phyloP scores from a whole-genome alignment of 2,797 vertebrate species.

The Simalia tracyae region DNA sequence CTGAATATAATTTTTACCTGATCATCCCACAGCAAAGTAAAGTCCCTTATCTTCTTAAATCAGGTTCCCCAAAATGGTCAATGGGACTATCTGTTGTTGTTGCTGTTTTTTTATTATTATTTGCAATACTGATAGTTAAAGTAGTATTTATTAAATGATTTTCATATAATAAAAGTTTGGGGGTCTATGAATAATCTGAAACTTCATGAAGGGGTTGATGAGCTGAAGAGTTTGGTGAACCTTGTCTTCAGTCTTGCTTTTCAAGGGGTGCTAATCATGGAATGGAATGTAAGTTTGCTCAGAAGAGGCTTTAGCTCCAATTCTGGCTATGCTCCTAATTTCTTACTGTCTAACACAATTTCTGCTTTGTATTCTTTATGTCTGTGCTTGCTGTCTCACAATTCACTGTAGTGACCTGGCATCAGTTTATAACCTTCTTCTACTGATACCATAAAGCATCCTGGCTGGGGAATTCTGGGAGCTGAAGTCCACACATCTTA shows the following conservation, averaged over 20 bases:
- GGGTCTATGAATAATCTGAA: background rate
- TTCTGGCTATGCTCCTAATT: background rate
- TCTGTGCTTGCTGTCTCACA: background rate
- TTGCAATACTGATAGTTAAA: background rate
- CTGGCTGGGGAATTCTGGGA: too few species aligned
- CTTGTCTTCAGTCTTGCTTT: background rate
- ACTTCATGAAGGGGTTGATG: background rate
- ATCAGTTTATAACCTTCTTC: background rate
- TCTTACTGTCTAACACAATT: background rate
- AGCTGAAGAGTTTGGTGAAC: background rate
- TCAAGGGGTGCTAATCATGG: background rate
- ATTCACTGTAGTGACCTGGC: background rate
- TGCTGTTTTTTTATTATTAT: background rate
- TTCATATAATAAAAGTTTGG: background rate
- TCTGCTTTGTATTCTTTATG: background rate
- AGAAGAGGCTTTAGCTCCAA: background rate
- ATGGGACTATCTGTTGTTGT: background rate
- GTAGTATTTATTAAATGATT: background rate
- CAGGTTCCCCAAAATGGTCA: background rate
- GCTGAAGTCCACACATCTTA: too few species aligned
- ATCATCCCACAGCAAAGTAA: background rate
- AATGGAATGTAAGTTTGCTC: background rate
- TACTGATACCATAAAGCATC: background rate
- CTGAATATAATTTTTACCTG: background rate
- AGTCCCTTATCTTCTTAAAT: background rate